These are phyloP conservation scores for Eurypyga helias DNA, from an alignment of 2,113 vertebrate genomes.

Conservation along the genomic window DNA sequence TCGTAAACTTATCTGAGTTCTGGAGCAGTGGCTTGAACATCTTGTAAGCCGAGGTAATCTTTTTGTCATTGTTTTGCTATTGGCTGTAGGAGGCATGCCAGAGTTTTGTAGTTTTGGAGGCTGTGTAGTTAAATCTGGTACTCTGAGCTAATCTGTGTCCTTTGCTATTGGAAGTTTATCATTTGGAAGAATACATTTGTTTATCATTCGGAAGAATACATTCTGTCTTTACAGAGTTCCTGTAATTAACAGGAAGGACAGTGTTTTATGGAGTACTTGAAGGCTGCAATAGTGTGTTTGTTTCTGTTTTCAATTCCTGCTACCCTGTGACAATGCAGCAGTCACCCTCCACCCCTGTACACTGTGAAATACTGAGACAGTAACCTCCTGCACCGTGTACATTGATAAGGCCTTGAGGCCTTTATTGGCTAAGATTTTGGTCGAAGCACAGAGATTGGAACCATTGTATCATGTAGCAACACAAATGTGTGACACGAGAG, in stretches of 20 bases:
- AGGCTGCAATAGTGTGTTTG: neutral
- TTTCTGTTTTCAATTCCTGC: neutral
- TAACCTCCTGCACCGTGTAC: neutral
- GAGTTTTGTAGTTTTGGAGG: neutral
- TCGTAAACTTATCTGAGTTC: neutral
- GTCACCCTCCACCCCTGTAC: neutral
- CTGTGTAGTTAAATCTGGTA: neutral
- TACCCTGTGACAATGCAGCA: neutral
- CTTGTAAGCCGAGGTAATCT: neutral
- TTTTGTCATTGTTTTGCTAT: neutral
- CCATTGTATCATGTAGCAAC: neutral
- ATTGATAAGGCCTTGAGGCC: neutral
- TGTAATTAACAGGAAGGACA: neutral
- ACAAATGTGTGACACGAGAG: neutral
- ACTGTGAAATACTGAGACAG: neutral
- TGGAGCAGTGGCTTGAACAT: neutral
- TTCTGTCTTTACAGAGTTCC: neutral
- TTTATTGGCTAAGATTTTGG: neutral
- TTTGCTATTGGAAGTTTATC: neutral
- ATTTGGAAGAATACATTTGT: neutral
- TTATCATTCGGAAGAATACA: neutral
- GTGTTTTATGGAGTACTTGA: neutral
- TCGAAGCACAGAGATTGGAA: neutral
- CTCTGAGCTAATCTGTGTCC: neutral
- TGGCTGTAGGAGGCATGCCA: neutral